Base-by-base conservation (phyloP, 1,140 invertebrate species). In the Notospermus geniculatus region DNA sequence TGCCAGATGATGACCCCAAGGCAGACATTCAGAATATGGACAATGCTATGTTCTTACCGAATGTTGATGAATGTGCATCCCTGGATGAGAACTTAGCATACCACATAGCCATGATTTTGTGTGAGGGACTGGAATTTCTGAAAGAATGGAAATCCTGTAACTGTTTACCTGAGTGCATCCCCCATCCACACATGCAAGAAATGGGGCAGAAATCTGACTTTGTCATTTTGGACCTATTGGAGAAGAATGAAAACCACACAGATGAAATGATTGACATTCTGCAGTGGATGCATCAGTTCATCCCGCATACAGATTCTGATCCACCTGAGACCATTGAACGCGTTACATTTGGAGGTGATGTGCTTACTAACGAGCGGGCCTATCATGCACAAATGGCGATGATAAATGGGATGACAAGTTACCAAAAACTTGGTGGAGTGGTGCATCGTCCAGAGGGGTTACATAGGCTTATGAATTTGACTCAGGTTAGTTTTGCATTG, bases 361-460 rank as follows among this genome's bases (percentile, higher is more conserved):
- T 60, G 13, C 36, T 68, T 9, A 68, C 67, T 1, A 68, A 68
- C 63, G 64, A 66, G 25, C 0, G 64, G 53, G 67, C 67, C 13
- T 68, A 66, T 32, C 58, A 57, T 54, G 63, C 67, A 15, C 64
- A 68, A 30, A 15, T 58, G 1, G 63, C 64, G 5, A 60, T 68
- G 57, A 27, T 30, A 22, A n/a, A 65, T 63, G 52, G 55, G 27
- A 19, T 28, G 5, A 63, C 64, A 28, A 54, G 63, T 32, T 58
- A 2, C 56, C 57, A 63, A 13, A 58, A 45, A 50, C 59, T 68
- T 25, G 17, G 15, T 36, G 60, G 63, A 23, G 19, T 62, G 22
- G 54, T 62, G 23, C 66, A 68, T 32, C 25, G 63, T 1, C 66
- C 63, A 19, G 63, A 68, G 29, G 63, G 66, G 7, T 54, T 68